Base-by-base conservation (phyloP, 2,888 invertebrate species). In the Ctenicera cuprea region DNA sequence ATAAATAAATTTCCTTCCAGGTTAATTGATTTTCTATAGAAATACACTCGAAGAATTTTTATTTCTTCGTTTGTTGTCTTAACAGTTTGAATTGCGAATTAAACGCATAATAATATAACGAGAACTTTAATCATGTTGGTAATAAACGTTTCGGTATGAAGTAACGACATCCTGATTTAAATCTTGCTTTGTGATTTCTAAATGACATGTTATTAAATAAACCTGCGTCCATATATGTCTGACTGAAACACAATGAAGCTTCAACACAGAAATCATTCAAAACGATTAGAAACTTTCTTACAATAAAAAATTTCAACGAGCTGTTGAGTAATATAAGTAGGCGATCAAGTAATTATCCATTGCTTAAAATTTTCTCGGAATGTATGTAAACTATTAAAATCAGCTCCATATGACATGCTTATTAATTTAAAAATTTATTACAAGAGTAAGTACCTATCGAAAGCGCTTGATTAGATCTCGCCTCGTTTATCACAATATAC, bases 171-270 rank as follows among this genome's bases (percentile, higher is more conserved):
- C 65, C 65, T 65, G 65, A 65, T 52, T 48, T 52, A 48, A 65
- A 65, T 37, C 74, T 74, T 62, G 48, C 68, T 67, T 71, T 72
- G 71, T 76, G 71, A 26, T 66, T 64, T 59, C 68, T 63, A 73
- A 74, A 71, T 74, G 71, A 74, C 74, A 61, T 73, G 72, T 69
- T 72, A 76, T 76, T 74, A 76, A 71, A 61, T 73, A 71, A 74
- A 73, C 67, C 52, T 69, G 74, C 71, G 57, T 62, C 70, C 73
- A 63, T 75, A 67, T 75, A 71, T 48, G 75, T 50, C 41, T 33
- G 26, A 30, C 16, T 22, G 22, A 61, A 61, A 38, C 12, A 12
- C 37, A 38, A 38, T 38, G 18, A 16, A 38, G 61, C n/a, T 48
- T 22, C 3, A 50, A 22, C 22, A 50, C 5, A 50, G 22, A 22